phyloP scores from a whole-genome alignment of 2,113 vertebrate genomes.

The Dicerorhinus sumatrensis region DNA sequence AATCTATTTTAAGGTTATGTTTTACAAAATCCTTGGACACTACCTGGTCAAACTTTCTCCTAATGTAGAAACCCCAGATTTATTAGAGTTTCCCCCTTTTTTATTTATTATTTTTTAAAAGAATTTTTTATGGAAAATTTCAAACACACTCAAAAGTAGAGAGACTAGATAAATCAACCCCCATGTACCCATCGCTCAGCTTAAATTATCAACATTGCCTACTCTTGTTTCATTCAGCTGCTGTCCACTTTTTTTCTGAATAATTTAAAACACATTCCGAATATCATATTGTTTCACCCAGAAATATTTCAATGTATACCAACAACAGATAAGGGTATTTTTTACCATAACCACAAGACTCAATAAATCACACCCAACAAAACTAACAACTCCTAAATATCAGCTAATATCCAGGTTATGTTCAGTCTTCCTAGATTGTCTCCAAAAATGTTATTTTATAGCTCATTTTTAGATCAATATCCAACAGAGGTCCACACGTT shows the following conservation, averaged over 20 bases:
- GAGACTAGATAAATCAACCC: background rate
- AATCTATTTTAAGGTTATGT: background rate
- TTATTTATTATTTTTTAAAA: background rate
- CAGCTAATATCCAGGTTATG: background rate
- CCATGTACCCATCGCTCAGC: background rate
- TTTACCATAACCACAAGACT: background rate
- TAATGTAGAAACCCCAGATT: background rate
- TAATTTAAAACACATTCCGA: background rate
- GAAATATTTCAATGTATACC: background rate
- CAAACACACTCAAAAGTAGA: background rate
- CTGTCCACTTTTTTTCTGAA: background rate
- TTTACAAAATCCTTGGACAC: background rate
- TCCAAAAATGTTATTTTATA: background rate
- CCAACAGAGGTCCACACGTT: background rate
- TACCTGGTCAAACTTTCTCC: background rate
- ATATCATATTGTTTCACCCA: background rate
- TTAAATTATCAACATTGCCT: background rate
- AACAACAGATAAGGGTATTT: background rate
- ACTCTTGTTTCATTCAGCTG: background rate
- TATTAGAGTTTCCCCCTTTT: background rate
- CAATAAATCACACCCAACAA: background rate
- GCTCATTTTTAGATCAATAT: background rate
- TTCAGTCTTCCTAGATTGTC: background rate
- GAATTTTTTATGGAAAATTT: background rate
- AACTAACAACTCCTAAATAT: background rate